phyloP scores from a whole-genome alignment of 2,888 invertebrate species.

The Uloborus plumipes region DNA sequence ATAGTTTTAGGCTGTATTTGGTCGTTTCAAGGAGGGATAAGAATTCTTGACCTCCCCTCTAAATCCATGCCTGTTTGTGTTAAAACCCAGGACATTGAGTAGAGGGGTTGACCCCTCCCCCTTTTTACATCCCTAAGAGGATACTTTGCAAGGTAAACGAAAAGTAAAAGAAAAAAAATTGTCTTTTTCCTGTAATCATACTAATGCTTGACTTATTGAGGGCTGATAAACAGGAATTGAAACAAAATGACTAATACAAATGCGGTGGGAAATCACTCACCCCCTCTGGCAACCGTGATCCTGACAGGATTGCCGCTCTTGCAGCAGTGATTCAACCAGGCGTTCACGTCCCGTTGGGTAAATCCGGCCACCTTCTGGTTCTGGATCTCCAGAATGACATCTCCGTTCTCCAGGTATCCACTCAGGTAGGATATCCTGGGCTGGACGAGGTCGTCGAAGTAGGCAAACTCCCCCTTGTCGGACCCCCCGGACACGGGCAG shows the following conservation, averaged over 20 bases:
- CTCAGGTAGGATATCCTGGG: conserved; percentile 64
- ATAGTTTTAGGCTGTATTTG: too few species aligned
- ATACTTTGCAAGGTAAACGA: too few species aligned
- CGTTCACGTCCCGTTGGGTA: conserved; percentile 74
- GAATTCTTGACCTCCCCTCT: too few species aligned
- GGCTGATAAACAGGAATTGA: too few species aligned
- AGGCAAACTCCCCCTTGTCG: conserved; percentile 73
- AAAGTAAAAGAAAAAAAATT: too few species aligned
- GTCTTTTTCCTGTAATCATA: too few species aligned
- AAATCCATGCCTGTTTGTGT: too few species aligned
- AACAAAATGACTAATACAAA: not conserved
- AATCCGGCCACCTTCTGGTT: conserved; percentile 76
- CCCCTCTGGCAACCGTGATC: conserved; percentile 74
- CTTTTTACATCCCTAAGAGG: too few species aligned
- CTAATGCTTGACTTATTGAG: too few species aligned
- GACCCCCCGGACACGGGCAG: conserved; percentile 74
- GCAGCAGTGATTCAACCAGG: conserved; percentile 61
- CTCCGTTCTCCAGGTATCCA: conserved; percentile 68
- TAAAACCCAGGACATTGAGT: too few species aligned
- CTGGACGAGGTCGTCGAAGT: conserved; percentile 68
- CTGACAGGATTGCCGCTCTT: conserved; percentile 74
- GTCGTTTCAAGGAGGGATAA: too few species aligned
- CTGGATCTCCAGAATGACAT: conserved; percentile 75
- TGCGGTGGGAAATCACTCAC: conserved; percentile 69
- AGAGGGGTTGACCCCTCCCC: too few species aligned